A percentile compares a stretch with the other conserved stretches of the same genome.
Conservation (phyloP, 2,888 invertebrate species). For the Idaea dimidiata region DNA sequence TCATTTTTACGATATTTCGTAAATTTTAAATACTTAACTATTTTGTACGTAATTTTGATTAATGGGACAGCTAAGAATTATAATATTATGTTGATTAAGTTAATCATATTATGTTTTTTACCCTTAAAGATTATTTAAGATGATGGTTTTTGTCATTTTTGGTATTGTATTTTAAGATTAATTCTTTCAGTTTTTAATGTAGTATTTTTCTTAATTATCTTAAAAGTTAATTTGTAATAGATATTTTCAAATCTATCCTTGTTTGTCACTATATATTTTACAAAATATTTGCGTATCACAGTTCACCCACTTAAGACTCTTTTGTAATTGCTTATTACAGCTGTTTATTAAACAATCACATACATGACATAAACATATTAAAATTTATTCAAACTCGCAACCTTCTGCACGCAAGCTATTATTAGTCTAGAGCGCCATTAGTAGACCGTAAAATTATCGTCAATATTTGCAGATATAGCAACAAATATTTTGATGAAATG, state of each 20-base stretch:
- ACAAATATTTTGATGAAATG: not conserved
- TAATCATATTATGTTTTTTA: not conserved
- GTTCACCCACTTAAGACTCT: too few species aligned
- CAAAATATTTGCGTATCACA: not conserved
- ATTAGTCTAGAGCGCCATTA: too few species aligned
- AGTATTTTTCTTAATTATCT: not conserved
- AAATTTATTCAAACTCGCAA: too few species aligned
- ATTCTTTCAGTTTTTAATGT: not conserved
- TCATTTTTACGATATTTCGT: not conserved
- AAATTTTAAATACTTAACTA: not conserved
- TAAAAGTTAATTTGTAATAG: not conserved
- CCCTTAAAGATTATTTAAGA: not conserved
- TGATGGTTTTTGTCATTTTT: not conserved
- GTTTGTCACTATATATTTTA: not conserved
- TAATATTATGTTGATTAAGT: not conserved
- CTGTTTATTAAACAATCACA: too few species aligned
- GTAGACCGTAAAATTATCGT: not conserved
- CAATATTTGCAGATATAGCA: not conserved
- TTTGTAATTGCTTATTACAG: too few species aligned
- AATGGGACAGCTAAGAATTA: not conserved
- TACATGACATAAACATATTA: too few species aligned
- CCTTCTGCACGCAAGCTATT: too few species aligned
- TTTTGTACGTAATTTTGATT: not conserved
- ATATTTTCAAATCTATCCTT: not conserved
- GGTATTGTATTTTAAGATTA: not conserved